phyloP scores from a whole-genome alignment of 2,797 vertebrate species.

The Sphaeramia orbicularis region DNA sequence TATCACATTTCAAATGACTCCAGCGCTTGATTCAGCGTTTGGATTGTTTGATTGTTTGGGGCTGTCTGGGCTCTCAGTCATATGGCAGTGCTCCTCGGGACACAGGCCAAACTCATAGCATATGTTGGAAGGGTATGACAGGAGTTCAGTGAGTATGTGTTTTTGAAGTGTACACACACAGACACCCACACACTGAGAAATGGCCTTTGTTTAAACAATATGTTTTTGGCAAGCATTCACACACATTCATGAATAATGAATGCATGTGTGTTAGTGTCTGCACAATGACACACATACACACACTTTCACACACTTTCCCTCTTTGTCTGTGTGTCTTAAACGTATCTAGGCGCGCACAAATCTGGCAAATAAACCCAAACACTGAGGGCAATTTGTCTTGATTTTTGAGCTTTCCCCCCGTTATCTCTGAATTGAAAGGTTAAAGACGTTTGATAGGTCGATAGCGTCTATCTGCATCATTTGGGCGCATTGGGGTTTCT shows the following conservation, averaged over 20 bases:
- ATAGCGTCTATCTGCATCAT: slow-evolving; percentile 64
- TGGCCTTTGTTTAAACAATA: slow-evolving; percentile 80
- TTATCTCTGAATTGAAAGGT: slow-evolving; percentile 67
- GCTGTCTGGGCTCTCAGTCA: slow-evolving; percentile 77
- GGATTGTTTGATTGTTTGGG: slow-evolving; percentile 79
- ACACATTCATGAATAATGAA: slow-evolving; percentile 79
- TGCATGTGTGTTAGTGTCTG: slow-evolving; percentile 49
- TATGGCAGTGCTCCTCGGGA: slow-evolving; percentile 79
- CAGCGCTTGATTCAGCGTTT: slow-evolving; percentile 66
- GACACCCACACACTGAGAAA: slow-evolving; percentile 74
- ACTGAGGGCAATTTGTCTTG: slow-evolving; percentile 65
- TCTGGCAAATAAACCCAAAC: slow-evolving; percentile 61
- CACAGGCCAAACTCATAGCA: slow-evolving; percentile 82
- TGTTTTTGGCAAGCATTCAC: slow-evolving; percentile 76
- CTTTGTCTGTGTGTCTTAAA: slow-evolving; percentile 40
- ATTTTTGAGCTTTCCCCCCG: slow-evolving; percentile 47
- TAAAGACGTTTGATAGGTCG: slow-evolving; percentile 56
- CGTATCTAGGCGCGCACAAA: slow-evolving; percentile 47
- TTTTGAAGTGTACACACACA: slow-evolving; percentile 76
- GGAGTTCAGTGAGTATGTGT: slow-evolving; percentile 78
- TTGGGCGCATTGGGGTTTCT: slow-evolving; percentile 29
- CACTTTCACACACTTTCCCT: slow-evolving; percentile 39
- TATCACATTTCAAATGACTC: slow-evolving; percentile 74
- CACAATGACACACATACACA: slow-evolving; percentile 41
- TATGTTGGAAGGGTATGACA: slow-evolving; percentile 83